Evolutionary conservation across 2,797 vertebrate species (phyloP).

Genomic region (Poecilia wingei): DNA sequence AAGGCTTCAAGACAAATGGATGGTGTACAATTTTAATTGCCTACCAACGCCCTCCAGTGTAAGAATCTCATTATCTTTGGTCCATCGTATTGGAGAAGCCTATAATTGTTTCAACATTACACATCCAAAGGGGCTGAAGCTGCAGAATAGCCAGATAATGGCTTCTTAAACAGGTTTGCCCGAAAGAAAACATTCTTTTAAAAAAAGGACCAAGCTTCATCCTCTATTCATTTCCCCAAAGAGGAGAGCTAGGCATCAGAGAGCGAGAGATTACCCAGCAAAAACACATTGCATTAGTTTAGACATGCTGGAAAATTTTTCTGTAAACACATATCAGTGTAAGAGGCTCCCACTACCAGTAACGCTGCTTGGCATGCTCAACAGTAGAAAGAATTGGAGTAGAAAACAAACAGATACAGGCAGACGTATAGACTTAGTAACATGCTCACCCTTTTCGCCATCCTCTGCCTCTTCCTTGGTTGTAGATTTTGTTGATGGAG

Average conservation of each 20-base stretch:
- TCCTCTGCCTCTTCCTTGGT: slow-evolving; percentile 65
- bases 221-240: slow-evolving; percentile 77
- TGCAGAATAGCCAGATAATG: slow-evolving; percentile 83
- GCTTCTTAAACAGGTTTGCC: slow-evolving; percentile 82
- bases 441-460: slow-evolving; percentile 49
- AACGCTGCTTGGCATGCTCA: slow-evolving; percentile 6
- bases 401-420: slow-evolving; percentile 4
- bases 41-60: slow-evolving; percentile 81
- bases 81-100: slow-evolving; percentile 83
- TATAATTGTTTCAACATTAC: slow-evolving; percentile 86
- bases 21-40: slow-evolving; percentile 84
- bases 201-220: slow-evolving; percentile 71
- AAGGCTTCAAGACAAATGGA: slow-evolving; percentile 84
- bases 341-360: slow-evolving; percentile 17
- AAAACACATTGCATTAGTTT: slow-evolving; percentile 56
- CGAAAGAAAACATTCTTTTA: slow-evolving; percentile 76
- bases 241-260: slow-evolving; percentile 65
- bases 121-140: slow-evolving; percentile 82
- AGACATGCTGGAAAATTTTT: slow-evolving; percentile 32
- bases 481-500: slow-evolving; percentile 62
- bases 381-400: slow-evolving; percentile 18
- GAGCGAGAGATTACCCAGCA: slow-evolving; percentile 68
- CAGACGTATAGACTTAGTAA: neutral
- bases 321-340: slow-evolving; percentile 41
- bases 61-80: slow-evolving; percentile 86